Evolutionary conservation across 2,888 invertebrate species (phyloP).

Genomic region (Steinernema hermaphroditum): DNA sequence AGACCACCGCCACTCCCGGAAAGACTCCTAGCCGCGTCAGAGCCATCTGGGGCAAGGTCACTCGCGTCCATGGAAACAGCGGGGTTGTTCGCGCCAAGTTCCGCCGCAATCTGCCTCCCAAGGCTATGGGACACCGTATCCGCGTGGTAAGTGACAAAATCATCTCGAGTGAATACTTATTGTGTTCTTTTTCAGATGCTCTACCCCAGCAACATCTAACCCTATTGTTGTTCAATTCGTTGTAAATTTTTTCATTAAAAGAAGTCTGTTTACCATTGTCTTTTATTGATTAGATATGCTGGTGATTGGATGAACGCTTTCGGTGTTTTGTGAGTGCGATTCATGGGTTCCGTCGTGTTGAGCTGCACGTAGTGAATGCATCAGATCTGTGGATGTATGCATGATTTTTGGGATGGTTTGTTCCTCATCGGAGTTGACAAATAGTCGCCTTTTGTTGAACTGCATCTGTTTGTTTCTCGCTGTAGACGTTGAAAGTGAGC

Average conservation of each 20-base stretch:
- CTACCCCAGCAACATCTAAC: slow-evolving; percentile 72
- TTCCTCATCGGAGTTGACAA: too few species aligned
- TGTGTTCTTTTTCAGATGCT: slow-evolving; percentile 70
- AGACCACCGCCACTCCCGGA: slow-evolving; percentile 66
- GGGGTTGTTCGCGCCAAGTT: slow-evolving; percentile 96
- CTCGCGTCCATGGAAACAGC: slow-evolving; percentile 90
- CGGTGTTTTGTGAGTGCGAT: too few species aligned
- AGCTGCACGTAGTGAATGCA: too few species aligned
- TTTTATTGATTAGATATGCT: too few species aligned
- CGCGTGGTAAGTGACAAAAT: slow-evolving; percentile 87
- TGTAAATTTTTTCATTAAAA: slow-evolving; percentile 20
- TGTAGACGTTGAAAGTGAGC: too few species aligned
- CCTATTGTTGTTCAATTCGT: slow-evolving; percentile 16
- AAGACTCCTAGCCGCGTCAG: slow-evolving; percentile 70
- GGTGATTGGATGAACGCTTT: too few species aligned
- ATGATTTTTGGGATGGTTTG: too few species aligned
- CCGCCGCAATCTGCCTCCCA: slow-evolving; percentile 91
- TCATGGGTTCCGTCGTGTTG: too few species aligned
- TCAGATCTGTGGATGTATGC: too few species aligned
- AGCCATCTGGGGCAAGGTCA: slow-evolving; percentile 98
- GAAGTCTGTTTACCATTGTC: not conserved
- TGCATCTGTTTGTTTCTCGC: too few species aligned
- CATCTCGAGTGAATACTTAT: not conserved
- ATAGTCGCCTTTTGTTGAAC: too few species aligned
- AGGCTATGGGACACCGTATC: slow-evolving; percentile 96